phyloP scores from a whole-genome alignment of 2,888 invertebrate genomes.

The Microctonus hyperodae region DNA sequence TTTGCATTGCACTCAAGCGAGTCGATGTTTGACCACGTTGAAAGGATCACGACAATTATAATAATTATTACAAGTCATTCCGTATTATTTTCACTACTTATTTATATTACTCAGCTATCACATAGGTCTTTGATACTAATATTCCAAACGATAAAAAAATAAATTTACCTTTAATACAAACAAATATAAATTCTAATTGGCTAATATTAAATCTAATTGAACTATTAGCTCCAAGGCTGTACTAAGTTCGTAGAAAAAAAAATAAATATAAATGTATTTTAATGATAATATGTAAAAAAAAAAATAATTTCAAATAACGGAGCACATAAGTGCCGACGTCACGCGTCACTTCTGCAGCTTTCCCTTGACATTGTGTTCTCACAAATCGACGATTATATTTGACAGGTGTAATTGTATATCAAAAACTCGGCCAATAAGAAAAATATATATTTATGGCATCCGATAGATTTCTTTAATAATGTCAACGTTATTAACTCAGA shows the following conservation, averaged over 20 bases:
- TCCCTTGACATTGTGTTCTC: constrained; percentile 41
- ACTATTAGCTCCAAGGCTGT: no score
- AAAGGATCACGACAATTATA: neutral
- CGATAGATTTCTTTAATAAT: neutral
- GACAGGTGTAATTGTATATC: constrained; percentile 31
- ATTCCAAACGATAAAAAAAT: no score
- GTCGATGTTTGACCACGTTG: constrained; percentile 16
- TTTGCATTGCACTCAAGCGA: constrained; percentile 14
- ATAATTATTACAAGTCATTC: neutral
- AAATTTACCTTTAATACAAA: no score
- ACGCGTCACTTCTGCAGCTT: constrained; percentile 35
- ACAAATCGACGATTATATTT: neutral
- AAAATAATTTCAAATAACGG: constrained; percentile 17
- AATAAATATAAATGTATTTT: constrained; percentile 10
- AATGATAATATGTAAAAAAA: neutral
- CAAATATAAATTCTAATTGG: no score
- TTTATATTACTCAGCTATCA: no score
- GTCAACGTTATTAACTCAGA: neutral
- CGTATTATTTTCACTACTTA: neutral
- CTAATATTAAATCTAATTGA: no score
- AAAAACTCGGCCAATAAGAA: constrained; percentile 36
- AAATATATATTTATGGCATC: neutral
- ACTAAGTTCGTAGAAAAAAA: no score
- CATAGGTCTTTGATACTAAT: no score
- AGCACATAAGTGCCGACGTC: constrained; percentile 14